Conservation (phyloP, 2,888 invertebrate genomes). For the Temnothorax unifasciatus region DNA sequence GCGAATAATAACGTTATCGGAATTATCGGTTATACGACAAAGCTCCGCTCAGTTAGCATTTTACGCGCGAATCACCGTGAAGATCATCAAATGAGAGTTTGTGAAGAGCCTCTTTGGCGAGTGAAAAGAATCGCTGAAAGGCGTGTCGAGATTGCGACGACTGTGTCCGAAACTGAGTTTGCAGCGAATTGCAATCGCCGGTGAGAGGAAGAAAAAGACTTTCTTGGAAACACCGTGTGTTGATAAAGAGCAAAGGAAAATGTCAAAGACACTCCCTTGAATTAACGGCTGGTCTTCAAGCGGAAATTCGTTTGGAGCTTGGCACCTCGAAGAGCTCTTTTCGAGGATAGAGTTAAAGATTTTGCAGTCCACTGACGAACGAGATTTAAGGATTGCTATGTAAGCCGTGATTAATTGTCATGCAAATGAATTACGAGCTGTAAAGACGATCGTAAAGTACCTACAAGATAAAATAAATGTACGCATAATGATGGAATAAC, state of each 20-base stretch:
- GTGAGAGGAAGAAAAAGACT: background rate
- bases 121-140: conserved; percentile 54
- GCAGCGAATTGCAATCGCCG: conserved; percentile 45
- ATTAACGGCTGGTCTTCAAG: conserved; percentile 67
- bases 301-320: conserved; percentile 63
- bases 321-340: conserved; percentile 5
- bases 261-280: conserved; percentile 68
- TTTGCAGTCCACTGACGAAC: conserved; percentile 16
- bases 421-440: background rate
- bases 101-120: conserved; percentile 12
- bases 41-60: conserved; percentile 19
- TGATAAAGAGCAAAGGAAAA: conserved; percentile 58
- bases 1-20: background rate
- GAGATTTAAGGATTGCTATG: conserved; percentile 20
- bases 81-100: conserved; percentile 26
- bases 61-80: conserved; percentile 21
- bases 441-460: background rate
- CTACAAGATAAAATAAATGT: background rate
- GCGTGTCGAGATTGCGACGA: conserved; percentile 41
- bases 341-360: conserved; percentile 32
- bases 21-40: conserved; percentile 22
- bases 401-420: conserved; percentile 16
- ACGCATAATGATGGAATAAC: background rate
- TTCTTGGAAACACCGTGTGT: conserved; percentile 33
- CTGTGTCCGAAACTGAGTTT: conserved; percentile 45